Conservation (phyloP, 2,113 vertebrate species). For the Sceloporus tristichus region DNA sequence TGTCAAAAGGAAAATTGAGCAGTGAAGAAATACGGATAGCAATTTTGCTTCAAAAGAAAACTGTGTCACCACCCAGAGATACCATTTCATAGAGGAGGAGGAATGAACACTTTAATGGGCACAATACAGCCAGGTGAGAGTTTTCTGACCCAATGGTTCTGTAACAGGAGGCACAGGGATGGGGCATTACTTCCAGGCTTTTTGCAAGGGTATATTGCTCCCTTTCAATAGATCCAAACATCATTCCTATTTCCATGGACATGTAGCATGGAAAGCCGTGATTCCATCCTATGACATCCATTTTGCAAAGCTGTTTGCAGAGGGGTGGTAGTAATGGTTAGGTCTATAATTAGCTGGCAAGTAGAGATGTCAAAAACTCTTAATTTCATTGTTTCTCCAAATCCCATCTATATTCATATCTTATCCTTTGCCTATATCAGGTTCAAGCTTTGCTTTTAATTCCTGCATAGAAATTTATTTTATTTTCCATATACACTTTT, state of each 20-base stretch:
- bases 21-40: not conserved
- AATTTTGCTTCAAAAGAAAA: conserved; percentile 2
- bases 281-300: too few species aligned
- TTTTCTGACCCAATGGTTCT: not conserved
- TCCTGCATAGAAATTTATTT: not conserved
- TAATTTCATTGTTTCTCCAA: too few species aligned
- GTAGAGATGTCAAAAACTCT: too few species aligned
- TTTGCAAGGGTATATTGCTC: not conserved
- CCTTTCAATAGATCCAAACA: conserved; percentile 5
- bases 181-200: not conserved
- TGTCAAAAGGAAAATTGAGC: not conserved
- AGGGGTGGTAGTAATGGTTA: too few species aligned
- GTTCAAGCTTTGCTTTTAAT: not conserved
- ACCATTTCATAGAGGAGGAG: not conserved
- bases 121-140: not conserved
- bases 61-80: not conserved
- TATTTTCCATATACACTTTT: not conserved
- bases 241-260: too few species aligned
- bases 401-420: not conserved
- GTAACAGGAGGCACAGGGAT: not conserved
- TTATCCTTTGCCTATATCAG: not conserved
- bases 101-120: not conserved
- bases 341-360: too few species aligned
- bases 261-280: too few species aligned
- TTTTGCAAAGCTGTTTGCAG: too few species aligned